Conservation (phyloP, 2,888 invertebrate species). For the Argyresthia albistria region DNA sequence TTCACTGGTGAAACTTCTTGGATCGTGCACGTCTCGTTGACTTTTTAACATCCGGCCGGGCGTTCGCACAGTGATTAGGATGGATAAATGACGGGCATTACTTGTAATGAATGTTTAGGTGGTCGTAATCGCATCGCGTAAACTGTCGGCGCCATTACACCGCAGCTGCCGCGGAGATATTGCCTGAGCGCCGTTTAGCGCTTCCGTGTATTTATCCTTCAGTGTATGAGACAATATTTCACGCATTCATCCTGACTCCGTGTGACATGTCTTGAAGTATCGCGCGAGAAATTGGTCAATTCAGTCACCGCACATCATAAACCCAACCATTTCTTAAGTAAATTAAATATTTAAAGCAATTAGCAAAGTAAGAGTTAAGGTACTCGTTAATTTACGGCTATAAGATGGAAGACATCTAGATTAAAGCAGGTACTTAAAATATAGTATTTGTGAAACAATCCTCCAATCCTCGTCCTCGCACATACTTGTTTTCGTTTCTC, state of each 20-base stretch:
- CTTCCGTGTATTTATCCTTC: slow-evolving; percentile 7
- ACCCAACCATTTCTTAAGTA: not conserved
- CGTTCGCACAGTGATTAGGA: slow-evolving; percentile 62
- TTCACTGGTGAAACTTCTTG: no score
- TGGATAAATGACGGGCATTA: slow-evolving; percentile 71
- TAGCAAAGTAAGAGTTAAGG: no score
- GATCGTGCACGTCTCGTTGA: no score
- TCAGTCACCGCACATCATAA: not conserved
- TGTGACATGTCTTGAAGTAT: not conserved
- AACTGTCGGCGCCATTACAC: slow-evolving; percentile 69
- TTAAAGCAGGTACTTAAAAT: no score
- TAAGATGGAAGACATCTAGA: no score
- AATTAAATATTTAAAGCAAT: no score
- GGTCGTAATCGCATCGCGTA: slow-evolving; percentile 70
- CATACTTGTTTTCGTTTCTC: not conserved
- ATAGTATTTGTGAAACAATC: not conserved
- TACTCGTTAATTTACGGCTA: no score
- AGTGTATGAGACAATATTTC: not conserved
- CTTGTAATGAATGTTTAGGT: slow-evolving; percentile 72
- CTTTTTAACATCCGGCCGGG: slow-evolving; percentile 21
- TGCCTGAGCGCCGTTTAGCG: slow-evolving; percentile 58
- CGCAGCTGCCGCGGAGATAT: slow-evolving; percentile 68
- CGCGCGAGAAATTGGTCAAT: not conserved
- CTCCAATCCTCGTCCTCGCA: not conserved
- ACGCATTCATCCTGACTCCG: no score